Evolutionary conservation across 2,797 vertebrate genomes (phyloP).

Genomic region (Odontamblyopus rebecca): DNA sequence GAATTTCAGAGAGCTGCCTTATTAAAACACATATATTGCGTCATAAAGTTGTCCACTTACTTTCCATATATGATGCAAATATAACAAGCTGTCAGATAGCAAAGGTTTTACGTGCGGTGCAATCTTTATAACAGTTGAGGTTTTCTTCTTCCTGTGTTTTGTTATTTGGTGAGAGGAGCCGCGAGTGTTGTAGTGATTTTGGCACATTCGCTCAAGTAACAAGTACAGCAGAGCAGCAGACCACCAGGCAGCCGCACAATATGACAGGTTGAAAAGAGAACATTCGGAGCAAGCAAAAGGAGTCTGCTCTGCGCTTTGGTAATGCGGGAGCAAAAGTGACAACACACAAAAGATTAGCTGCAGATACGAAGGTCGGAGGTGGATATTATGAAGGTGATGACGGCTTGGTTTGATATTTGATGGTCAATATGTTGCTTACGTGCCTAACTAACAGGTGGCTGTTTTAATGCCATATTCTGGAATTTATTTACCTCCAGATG

Average conservation of each 20-base stretch:
- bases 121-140: not conserved
- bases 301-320: not conserved
- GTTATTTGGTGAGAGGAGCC: not conserved
- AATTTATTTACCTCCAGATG: too few relatives aligned
- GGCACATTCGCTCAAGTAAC: not conserved
- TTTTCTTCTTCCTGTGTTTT: not conserved
- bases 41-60: too few relatives aligned
- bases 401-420: not conserved
- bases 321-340: not conserved
- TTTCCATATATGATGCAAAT: not conserved
- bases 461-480: too few relatives aligned
- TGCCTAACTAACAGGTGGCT: too few relatives aligned
- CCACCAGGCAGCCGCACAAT: conserved; percentile 1
- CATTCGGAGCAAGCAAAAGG: not conserved
- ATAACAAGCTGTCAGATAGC: not conserved
- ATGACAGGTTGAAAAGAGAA: conserved; percentile 6
- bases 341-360: not conserved
- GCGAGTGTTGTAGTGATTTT: not conserved
- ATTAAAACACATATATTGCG: not conserved
- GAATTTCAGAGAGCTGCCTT: not conserved
- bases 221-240: not conserved
- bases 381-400: not conserved
- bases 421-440: not conserved
- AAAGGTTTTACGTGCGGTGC: not conserved
- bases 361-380: not conserved